Percentiles rank a stretch among this genome's conserved stretches.
phyloP scores from a whole-genome alignment of 1,140 invertebrate species.

The Zophobas atratus region DNA sequence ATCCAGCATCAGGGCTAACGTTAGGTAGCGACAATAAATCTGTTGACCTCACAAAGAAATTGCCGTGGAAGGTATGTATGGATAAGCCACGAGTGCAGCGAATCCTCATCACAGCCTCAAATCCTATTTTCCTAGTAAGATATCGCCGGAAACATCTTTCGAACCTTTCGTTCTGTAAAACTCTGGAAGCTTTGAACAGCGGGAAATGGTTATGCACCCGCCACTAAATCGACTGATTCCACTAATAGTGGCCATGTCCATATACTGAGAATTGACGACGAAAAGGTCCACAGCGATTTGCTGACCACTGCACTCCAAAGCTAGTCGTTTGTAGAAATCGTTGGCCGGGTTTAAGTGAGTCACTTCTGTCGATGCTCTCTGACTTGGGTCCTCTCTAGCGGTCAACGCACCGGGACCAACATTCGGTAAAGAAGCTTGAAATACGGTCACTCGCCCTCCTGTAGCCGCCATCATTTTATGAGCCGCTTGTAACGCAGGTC shows the following conservation, averaged over 20 bases:
- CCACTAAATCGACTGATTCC: slow-evolving; percentile 96
- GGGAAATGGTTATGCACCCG: slow-evolving; percentile 95
- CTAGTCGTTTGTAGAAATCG: slow-evolving; percentile 98
- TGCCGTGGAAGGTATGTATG: slow-evolving; percentile 99
- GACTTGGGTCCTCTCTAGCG: slow-evolving; percentile 89
- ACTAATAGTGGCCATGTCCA: slow-evolving; percentile 93
- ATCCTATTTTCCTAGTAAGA: slow-evolving; percentile 96
- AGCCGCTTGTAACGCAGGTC: slow-evolving; percentile 93
- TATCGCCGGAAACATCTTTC: slow-evolving; percentile 88
- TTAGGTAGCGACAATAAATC: slow-evolving; percentile 97
- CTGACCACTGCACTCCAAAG: slow-evolving; percentile 95
- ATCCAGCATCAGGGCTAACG: slow-evolving; percentile 98
- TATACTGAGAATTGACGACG: slow-evolving; percentile 92
- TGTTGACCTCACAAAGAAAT: slow-evolving; percentile 98
- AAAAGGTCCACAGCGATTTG: slow-evolving; percentile 98
- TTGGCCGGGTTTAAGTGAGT: slow-evolving; percentile 93
- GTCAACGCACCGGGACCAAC: slow-evolving; percentile 91
- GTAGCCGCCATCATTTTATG: slow-evolving; percentile 93
- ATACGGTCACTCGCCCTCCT: slow-evolving; percentile 95
- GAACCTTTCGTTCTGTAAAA: slow-evolving; percentile 82
- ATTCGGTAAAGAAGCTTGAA: slow-evolving; percentile 94
- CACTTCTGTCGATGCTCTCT: slow-evolving; percentile 84
- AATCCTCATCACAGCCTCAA: slow-evolving; percentile 98
- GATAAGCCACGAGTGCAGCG: slow-evolving; percentile 93
- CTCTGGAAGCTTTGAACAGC: slow-evolving; percentile 84